phyloP scores from a whole-genome alignment of 1,140 invertebrate species.

The Panulirus ornatus region DNA sequence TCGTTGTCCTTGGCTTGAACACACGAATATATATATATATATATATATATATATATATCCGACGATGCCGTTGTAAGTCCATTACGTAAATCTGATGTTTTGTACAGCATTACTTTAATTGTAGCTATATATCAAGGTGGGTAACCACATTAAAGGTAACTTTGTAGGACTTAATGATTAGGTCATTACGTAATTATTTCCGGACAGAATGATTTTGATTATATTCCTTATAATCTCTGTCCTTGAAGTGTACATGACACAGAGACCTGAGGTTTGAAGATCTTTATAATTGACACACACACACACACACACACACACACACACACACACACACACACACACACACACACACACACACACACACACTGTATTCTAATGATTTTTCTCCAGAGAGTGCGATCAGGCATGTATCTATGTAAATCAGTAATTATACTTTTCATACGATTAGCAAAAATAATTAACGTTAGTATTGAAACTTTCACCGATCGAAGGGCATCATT shows the following conservation, averaged over 20 bases:
- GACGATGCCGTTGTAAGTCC: not conserved
- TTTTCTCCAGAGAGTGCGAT: too few species aligned
- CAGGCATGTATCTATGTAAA: not conserved
- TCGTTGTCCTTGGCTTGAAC: too few species aligned
- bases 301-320: conserved; percentile 5
- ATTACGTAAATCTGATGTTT: conserved; percentile 8
- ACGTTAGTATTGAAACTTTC: not conserved
- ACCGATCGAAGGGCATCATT: not conserved
- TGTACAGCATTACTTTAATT: conserved; percentile 60
- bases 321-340: not conserved
- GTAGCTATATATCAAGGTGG: conserved; percentile 56
- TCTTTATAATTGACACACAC: conserved; percentile 48
- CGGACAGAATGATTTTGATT: conserved; percentile 63
- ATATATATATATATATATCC: not conserved
- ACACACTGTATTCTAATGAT: too few species aligned
- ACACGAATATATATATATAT: too few species aligned
- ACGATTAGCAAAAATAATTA: not conserved
- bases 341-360: not conserved
- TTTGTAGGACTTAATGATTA: conserved; percentile 43
- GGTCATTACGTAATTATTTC: conserved; percentile 62
- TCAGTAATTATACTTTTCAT: not conserved
- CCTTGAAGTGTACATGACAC: conserved; percentile 61
- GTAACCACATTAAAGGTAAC: conserved; percentile 43
- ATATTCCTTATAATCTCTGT: conserved; percentile 55
- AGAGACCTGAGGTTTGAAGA: conserved; percentile 9